Evolutionary conservation across 2,797 vertebrate species (phyloP), one percentile per base, ranked within the genome.

Genomic region (Paedocypris micromegethes): DNA sequence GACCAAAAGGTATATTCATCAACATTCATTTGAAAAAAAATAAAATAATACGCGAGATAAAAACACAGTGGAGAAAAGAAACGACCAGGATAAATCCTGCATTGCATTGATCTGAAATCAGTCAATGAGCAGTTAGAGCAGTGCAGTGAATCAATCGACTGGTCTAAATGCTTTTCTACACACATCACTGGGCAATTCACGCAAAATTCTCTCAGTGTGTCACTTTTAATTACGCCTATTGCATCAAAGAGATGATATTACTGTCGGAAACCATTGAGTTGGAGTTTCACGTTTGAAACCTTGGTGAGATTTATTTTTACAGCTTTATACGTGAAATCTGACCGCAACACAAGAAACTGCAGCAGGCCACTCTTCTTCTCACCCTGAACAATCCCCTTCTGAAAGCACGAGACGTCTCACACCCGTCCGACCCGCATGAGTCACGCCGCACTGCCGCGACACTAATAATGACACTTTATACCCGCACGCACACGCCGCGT

Each of bases 361-460:
- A 57, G 39, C 39, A 66, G 54, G 9, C 46, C 42, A 59, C 68
- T 68, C 23, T 23, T 23, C 23, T 23, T 23, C 23, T 23, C 23
- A 23, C 23, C 23, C 23, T 23, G 23, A 23, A 23, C 23, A 23
- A 23, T 45, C 56, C 51, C 56, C 66, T 68, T 46, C 42, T 5
- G 54, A 4, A 41, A 37, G 53, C 40, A 63, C 4, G 23, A 54
- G 8, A 41, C 56, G 54, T 23, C 58, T 3, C 45, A 63, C 66
- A 64, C 58, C 64, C 63, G 38, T 70, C 70, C 72, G 72, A 64
- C 73, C 62, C 56, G 47, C 45, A 59, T 73, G 73, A 77, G 60
- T 75, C 68, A 75, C 9, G 2, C 38, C 2, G 57, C 48, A 44
- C 56, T 54, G 55, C 56, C 55, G 64, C 56, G 55, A 52, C 23